Evolutionary conservation across 2,113 vertebrate genomes (phyloP), one percentile per base, ranked within the genome.

Genomic region (Chelonoidis abingdonii): DNA sequence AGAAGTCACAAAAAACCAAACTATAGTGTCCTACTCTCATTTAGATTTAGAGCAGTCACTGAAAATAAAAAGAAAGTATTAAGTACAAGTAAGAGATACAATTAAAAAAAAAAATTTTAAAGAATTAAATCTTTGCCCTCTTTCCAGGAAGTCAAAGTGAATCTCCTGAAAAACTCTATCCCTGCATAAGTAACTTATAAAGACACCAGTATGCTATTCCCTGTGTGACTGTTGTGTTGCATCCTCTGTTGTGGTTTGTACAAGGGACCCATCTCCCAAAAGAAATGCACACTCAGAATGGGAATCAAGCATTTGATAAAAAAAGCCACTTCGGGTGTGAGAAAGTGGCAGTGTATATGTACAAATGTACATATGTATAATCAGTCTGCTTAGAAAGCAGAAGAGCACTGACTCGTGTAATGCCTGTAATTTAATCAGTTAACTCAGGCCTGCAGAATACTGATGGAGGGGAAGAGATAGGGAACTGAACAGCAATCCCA

Each of bases 381-480:
- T 80, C 92, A 87, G 92, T 91, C 94, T 97, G 91, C 93, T 97
- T 95, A 90, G 93, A 93, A 96, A 97, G 95, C 88, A 97, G 25
- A 95, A 89, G 86, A 91, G 93, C 89, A 19, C 62, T 85, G 94
- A 97, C 90, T 97, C 84, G 31, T 91, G 84, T 97, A 95, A 97
- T 85, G 89, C 38, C 1, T 0, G 53, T 87, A 50, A 98, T 96
- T 92, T 93, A 87, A 97, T 88, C 89, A 88, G 93, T 87, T 93
- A 97, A 95, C 84, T 97, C 96, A 90, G 24, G 94, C 87, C 92
- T 95, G 72, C 89, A 93, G 88, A 89, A 38, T 8, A 53, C 0
- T 2, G 54, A 14, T 13, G 44, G 56, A 92, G 86, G 57, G 53
- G 47, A 52, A 6, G 44, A 57, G 54, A 29, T 27, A 53, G 38